phyloP scores from a whole-genome alignment of 2,888 invertebrate genomes.

The Neoitamus cyanurus region DNA sequence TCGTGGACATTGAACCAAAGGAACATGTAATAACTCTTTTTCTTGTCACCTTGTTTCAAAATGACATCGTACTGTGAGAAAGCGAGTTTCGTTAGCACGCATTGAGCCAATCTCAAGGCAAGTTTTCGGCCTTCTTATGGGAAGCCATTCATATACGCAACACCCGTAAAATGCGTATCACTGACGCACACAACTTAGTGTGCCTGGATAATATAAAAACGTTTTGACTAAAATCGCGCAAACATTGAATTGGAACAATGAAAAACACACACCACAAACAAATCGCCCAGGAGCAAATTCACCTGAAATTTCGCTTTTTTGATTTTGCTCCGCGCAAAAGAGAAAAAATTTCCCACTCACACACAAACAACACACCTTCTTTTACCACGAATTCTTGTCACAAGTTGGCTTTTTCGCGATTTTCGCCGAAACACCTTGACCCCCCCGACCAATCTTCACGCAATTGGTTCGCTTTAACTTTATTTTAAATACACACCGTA shows the following conservation, averaged over 20 bases:
- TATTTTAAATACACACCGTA: not conserved
- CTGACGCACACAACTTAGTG: not conserved
- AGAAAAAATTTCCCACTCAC: not conserved
- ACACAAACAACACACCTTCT: conserved; percentile 32
- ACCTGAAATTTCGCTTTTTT: not conserved
- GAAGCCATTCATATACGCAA: conserved; percentile 27
- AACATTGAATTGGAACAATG: not conserved
- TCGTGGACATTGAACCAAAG: conserved; percentile 15
- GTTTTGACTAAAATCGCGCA: not conserved
- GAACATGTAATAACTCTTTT: not conserved
- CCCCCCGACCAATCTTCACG: not conserved
- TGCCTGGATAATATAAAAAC: not conserved
- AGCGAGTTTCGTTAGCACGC: not conserved
- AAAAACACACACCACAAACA: conserved; percentile 21
- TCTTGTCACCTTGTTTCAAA: not conserved
- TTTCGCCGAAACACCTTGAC: not conserved
- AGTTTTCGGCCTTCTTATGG: not conserved
- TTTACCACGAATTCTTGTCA: conserved; percentile 31
- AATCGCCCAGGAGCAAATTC: not conserved
- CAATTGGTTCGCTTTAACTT: not conserved
- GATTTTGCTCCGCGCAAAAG: not conserved
- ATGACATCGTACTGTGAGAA: not conserved
- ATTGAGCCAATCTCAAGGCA: not conserved
- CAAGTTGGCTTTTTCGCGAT: not conserved
- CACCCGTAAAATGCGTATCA: conserved; percentile 12